Evolutionary conservation across 2,888 invertebrate species (phyloP).

Genomic region (Drosophila birchii): DNA sequence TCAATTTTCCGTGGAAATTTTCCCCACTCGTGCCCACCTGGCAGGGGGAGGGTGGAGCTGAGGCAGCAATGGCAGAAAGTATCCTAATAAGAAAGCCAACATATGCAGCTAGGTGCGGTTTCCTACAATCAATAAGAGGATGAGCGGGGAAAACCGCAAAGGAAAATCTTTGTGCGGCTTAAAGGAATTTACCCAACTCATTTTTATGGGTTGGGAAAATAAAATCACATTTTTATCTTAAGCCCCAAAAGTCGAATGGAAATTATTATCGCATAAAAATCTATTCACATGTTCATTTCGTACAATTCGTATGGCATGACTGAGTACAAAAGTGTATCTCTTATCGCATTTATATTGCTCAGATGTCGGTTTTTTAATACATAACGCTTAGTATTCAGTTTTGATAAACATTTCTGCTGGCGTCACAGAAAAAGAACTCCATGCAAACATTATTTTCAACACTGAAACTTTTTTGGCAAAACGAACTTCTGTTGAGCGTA

Average conservation of each 20-base stretch:
- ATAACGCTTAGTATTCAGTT: constrained; percentile 1
- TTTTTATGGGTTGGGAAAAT: constrained; percentile 27
- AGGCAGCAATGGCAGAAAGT: not conserved
- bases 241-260: constrained; percentile 29
- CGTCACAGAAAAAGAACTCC: constrained; percentile 1
- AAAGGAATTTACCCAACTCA: constrained; percentile 21
- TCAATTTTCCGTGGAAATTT: constrained; percentile 55
- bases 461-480: constrained; percentile 17
- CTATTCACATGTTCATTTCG: constrained; percentile 7
- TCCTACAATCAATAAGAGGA: constrained; percentile 16
- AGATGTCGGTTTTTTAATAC: not conserved
- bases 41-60: not conserved
- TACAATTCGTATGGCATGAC: not conserved
- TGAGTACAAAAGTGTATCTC: constrained; percentile 1
- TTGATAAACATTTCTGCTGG: constrained; percentile 3
- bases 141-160: constrained; percentile 1
- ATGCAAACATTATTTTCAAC: constrained; percentile 11
- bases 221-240: constrained; percentile 37
- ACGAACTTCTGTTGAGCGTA: constrained; percentile 4
- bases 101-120: constrained; percentile 25
- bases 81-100: constrained; percentile 39
- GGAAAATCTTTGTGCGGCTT: constrained; percentile 31
- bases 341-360: constrained; percentile 2
- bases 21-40: constrained; percentile 33
- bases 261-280: constrained; percentile 29